A percentile compares a stretch with the other conserved stretches of the same genome.
Evolutionary conservation across 2,797 vertebrate species (phyloP).

Genomic region (Myotis vivesi): DNA sequence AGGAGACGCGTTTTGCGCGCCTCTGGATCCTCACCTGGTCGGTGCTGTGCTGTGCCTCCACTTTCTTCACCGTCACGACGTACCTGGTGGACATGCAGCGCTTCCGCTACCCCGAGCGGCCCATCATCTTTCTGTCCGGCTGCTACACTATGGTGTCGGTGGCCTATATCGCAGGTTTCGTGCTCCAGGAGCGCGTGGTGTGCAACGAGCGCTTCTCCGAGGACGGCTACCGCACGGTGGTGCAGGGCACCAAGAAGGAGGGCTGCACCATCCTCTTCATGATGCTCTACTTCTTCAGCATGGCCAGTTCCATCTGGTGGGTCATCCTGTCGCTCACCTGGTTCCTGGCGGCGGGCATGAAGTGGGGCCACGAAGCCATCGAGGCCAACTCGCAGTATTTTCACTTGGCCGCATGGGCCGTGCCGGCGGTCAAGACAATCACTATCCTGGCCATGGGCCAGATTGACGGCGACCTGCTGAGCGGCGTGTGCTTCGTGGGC

Average conservation of each 20-base stretch:
- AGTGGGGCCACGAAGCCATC: constrained; percentile 98
- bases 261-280: constrained; percentile 99
- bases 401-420: constrained; percentile 96
- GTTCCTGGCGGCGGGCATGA: constrained; percentile 98
- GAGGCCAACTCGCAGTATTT: constrained; percentile 98
- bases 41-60: constrained; percentile 94
- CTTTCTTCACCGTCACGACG: constrained; percentile 95
- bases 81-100: constrained; percentile 98
- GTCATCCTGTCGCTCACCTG: constrained; percentile 97
- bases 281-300: constrained; percentile 99
- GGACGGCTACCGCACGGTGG: constrained; percentile 93
- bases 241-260: constrained; percentile 98
- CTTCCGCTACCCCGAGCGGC: constrained; percentile 96
- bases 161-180: constrained; percentile 94
- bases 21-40: constrained; percentile 98
- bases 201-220: constrained; percentile 93
- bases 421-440: constrained; percentile 96
- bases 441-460: constrained; percentile 97
- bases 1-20: constrained; percentile 94
- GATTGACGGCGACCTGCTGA: constrained; percentile 95
- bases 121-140: constrained; percentile 96
- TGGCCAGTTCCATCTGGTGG: constrained; percentile 99
- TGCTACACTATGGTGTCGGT: constrained; percentile 98
- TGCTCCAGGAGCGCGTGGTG: constrained; percentile 92
- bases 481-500: constrained; percentile 96